Evolutionary conservation across 2,888 invertebrate species (phyloP).

Genomic region (Phlogophora meticulosa): DNA sequence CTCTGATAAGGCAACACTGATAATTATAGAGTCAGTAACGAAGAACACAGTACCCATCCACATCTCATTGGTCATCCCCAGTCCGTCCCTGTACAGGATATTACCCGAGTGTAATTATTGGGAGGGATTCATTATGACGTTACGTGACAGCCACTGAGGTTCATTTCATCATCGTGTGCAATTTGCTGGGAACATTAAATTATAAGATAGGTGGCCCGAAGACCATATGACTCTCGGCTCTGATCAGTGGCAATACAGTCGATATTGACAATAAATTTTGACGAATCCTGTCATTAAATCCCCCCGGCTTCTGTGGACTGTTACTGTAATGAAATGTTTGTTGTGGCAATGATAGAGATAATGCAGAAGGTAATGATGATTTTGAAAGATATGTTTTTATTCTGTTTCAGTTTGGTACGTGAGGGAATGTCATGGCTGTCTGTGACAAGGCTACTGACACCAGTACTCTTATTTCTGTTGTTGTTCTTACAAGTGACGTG

Average conservation of each 20-base stretch:
- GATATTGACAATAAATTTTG: constrained; percentile 60
- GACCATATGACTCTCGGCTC: constrained; percentile 67
- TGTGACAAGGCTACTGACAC: neutral
- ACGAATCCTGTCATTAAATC: constrained; percentile 58
- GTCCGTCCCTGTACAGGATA: constrained; percentile 73
- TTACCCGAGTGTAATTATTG: constrained; percentile 84
- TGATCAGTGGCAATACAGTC: constrained; percentile 63
- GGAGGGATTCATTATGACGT: constrained; percentile 84
- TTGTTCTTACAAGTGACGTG: neutral
- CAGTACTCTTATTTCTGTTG: neutral
- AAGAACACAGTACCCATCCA: too few relatives aligned
- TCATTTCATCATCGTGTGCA: constrained; percentile 76
- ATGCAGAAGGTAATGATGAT: constrained; percentile 47
- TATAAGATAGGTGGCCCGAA: constrained; percentile 69
- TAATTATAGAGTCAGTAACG: too few relatives aligned
- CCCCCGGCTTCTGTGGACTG: constrained; percentile 67
- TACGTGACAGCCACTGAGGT: constrained; percentile 83
- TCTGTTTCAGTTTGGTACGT: constrained; percentile 26
- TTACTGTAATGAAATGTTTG: constrained; percentile 71
- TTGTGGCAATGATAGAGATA: constrained; percentile 63
- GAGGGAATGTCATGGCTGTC: constrained; percentile 22
- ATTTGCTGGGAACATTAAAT: constrained; percentile 79
- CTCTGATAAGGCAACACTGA: too few relatives aligned
- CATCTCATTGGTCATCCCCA: constrained; percentile 30
- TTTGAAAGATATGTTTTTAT: constrained; percentile 34